Evolutionary conservation across 2,888 invertebrate species (phyloP).

Genomic region (Apodemia duryi): DNA sequence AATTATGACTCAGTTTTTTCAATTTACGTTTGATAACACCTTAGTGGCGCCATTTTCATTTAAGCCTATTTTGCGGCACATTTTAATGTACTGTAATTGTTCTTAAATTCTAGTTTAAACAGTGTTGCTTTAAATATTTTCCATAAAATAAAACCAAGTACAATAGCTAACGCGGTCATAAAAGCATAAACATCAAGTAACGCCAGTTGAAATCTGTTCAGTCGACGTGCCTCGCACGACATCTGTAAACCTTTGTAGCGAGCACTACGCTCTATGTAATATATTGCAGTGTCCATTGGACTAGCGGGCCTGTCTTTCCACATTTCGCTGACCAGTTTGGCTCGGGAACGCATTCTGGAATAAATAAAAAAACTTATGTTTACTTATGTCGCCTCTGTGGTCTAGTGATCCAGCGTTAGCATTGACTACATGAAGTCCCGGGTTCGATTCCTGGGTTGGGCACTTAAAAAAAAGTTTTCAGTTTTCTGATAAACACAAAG

Average conservation of each 20-base stretch:
- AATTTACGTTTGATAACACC: background rate
- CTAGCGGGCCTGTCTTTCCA: slow-evolving; percentile 42
- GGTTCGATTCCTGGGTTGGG: too few species aligned
- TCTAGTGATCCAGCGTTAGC: too few species aligned
- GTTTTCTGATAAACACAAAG: too few species aligned
- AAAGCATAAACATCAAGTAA: slow-evolving; percentile 37
- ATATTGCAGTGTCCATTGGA: slow-evolving; percentile 48
- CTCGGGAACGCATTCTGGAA: slow-evolving; percentile 41
- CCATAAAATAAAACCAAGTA: slow-evolving; percentile 10
- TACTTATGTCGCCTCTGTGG: too few species aligned
- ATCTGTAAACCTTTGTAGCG: slow-evolving; percentile 38
- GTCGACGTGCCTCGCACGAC: slow-evolving; percentile 38
- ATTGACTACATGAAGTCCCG: too few species aligned
- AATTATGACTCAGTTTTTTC: too few species aligned
- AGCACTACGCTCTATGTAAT: slow-evolving; percentile 43
- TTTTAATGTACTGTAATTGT: slow-evolving; percentile 4
- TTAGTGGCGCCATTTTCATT: background rate
- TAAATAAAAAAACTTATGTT: background rate
- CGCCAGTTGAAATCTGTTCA: slow-evolving; percentile 34
- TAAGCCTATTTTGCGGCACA: slow-evolving; percentile 8
- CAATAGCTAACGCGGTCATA: slow-evolving; percentile 20
- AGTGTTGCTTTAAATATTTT: background rate
- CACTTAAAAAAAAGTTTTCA: too few species aligned
- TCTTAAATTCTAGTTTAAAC: background rate
- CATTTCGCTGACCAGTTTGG: slow-evolving; percentile 37